These are phyloP conservation scores for Cecropterus lyciades DNA, from an alignment of 1,140 invertebrate species.

Conservation along the genomic window DNA sequence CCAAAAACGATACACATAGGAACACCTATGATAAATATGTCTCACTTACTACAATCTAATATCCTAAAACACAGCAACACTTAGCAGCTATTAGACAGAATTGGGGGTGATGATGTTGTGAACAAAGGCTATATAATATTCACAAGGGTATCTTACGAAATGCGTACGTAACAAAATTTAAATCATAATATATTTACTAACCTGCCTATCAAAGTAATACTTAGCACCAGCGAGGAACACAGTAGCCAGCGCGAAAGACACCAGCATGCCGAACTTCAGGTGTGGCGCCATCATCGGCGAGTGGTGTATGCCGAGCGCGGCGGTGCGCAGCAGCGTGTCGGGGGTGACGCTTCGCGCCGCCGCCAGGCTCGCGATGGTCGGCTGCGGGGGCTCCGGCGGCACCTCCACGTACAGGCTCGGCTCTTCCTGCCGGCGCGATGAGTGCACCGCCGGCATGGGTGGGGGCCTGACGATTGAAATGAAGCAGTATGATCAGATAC, in stretches of 20 bases:
- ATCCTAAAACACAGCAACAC: no score
- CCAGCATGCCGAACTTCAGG: conserved; percentile 87
- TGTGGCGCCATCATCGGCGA: conserved; percentile 84
- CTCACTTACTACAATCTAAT: no score
- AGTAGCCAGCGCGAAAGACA: conserved; percentile 87
- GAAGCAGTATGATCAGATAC: no score
- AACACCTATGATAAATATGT: no score
- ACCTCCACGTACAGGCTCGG: conserved; percentile 77
- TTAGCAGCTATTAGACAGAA: no score
- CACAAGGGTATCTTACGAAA: no score
- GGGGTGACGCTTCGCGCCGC: conserved; percentile 75
- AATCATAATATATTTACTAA: no score
- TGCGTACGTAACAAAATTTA: no score
- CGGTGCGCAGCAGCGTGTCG: conserved; percentile 71
- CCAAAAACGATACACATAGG: no score
- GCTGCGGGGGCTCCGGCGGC: conserved; percentile 64
- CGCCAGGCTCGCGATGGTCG: conserved; percentile 71
- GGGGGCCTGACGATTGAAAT: conserved; percentile 46
- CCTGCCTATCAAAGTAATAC: conserved; percentile 88
- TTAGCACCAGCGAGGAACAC: conserved; percentile 87
- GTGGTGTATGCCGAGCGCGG: conserved; percentile 72
- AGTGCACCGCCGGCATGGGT: conserved; percentile 62
- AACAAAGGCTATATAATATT: no score
- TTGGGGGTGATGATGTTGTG: no score
- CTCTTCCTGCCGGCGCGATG: conserved; percentile 55